phyloP scores from a whole-genome alignment of 2,113 vertebrate genomes.

The Micronycteris hirsuta region DNA sequence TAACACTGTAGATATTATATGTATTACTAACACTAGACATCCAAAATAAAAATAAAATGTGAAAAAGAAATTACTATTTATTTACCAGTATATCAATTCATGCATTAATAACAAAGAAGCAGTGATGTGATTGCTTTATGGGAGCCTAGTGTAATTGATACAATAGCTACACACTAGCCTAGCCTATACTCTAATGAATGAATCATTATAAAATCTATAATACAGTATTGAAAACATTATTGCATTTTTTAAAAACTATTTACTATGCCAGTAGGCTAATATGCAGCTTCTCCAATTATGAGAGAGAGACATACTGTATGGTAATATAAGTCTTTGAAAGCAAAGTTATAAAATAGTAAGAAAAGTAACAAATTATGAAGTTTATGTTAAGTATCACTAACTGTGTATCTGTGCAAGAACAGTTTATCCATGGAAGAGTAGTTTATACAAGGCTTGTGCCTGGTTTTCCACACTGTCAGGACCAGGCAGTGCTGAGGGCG shows the following conservation, averaged over 20 bases:
- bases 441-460: background rate
- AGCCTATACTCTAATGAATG: background rate
- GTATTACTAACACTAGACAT: background rate
- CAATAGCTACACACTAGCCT: background rate
- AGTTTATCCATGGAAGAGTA: no score
- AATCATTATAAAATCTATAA: background rate
- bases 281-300: background rate
- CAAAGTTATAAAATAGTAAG: background rate
- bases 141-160: background rate
- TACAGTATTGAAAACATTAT: background rate
- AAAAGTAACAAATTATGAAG: background rate
- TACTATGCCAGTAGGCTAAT: background rate
- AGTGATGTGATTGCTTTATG: background rate
- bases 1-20: background rate
- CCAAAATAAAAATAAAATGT: background rate
- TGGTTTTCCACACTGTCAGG: background rate
- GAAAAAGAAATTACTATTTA: background rate
- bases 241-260: background rate
- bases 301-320: background rate
- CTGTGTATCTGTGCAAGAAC: background rate
- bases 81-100: background rate
- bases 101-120: background rate
- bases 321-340: background rate
- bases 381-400: background rate
- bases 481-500: background rate